Evolutionary conservation across 37 sponge, comb jelly and placozoan genomes (phyloP).

Genomic region (Oopsacas minuta): DNA sequence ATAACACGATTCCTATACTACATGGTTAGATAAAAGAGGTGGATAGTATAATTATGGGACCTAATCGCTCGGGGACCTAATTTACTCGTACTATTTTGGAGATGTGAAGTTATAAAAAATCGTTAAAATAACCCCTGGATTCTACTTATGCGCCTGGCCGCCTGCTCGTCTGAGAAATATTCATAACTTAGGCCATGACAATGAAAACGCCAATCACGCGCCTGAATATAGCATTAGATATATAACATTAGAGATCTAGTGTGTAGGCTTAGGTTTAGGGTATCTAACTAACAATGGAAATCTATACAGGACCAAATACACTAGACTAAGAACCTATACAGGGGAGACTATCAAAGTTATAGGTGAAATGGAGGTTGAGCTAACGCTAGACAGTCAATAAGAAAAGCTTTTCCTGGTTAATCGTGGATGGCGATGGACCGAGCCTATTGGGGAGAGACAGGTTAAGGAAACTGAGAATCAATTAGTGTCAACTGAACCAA

Average conservation of each 20-base stretch:
- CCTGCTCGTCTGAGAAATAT: neutral
- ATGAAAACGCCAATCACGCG: neutral
- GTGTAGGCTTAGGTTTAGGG: neutral
- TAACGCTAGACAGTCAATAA: neutral
- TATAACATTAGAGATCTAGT: neutral
- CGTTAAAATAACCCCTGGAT: too few species aligned
- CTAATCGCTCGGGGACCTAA: too few species aligned
- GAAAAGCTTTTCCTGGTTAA: neutral
- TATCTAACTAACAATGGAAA: neutral
- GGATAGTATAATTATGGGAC: too few species aligned
- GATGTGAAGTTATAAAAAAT: too few species aligned
- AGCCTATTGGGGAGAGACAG: slow-evolving; percentile 23
- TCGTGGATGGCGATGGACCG: slow-evolving; percentile 18
- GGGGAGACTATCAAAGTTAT: slow-evolving; percentile 14
- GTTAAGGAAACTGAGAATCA: neutral
- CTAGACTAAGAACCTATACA: too few species aligned
- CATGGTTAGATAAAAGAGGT: too few species aligned
- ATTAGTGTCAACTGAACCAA: slow-evolving; percentile 23
- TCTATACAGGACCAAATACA: neutral
- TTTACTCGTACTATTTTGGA: too few species aligned
- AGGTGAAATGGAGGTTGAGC: slow-evolving; percentile 21
- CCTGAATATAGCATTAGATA: neutral
- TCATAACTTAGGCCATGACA: neutral
- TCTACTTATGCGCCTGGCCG: too few species aligned
- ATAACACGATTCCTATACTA: too few species aligned